phyloP scores from a whole-genome alignment of 1,140 invertebrate species.

The Drosophila burlai region DNA sequence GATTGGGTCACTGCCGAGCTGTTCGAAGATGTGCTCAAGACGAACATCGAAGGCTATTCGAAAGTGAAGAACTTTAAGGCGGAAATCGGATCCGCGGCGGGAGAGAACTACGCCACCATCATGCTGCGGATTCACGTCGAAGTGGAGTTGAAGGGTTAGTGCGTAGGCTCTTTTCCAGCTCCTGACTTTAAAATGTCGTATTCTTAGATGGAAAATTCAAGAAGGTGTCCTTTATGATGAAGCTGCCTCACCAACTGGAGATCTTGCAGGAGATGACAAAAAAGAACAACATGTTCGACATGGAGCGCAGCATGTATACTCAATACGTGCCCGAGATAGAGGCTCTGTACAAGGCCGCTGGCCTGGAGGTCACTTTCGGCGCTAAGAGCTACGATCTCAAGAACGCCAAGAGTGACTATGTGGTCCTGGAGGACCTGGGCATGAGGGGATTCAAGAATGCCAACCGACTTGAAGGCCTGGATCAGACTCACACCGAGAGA shows the following conservation, averaged over 20 bases:
- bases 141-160: conserved; percentile 64
- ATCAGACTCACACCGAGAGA: conserved; percentile 85
- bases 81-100: conserved; percentile 43
- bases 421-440: conserved; percentile 87
- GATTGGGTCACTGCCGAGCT: conserved; percentile 61
- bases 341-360: conserved; percentile 76
- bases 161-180: fast-evolving
- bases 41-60: conserved; percentile 44
- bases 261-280: conserved; percentile 40
- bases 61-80: conserved; percentile 65
- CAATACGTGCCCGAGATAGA: conserved; percentile 68
- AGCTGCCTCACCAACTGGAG: conserved; percentile 59
- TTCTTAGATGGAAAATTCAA: conserved; percentile 59
- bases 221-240: conserved; percentile 62
- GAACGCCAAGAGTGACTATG: conserved; percentile 47
- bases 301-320: conserved; percentile 59
- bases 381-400: conserved; percentile 57
- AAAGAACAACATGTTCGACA: conserved; percentile 53
- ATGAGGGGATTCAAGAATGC: conserved; percentile 84
- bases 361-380: conserved; percentile 56
- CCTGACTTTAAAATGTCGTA: neutral
- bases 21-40: conserved; percentile 62
- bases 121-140: conserved; percentile 66
- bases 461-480: conserved; percentile 86
- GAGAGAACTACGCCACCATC: conserved; percentile 72